phyloP scores from a whole-genome alignment of 2,113 vertebrate species.

The Polyodon spathula region DNA sequence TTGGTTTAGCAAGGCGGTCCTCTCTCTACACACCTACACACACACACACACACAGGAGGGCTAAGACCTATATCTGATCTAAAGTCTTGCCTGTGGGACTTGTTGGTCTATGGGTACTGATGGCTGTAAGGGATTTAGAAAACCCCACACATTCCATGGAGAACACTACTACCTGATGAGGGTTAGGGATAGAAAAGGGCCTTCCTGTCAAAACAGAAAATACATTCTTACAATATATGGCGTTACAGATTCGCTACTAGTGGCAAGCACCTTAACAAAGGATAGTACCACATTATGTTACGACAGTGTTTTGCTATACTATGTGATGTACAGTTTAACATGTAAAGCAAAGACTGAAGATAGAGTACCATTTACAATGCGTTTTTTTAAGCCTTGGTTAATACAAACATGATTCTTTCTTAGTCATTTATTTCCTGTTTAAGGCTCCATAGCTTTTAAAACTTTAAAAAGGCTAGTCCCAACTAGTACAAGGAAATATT shows the following conservation, averaged over 20 bases:
- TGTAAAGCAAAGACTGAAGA: too few relatives aligned
- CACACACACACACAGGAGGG: background rate
- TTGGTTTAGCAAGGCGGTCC: background rate
- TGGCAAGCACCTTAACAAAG: background rate
- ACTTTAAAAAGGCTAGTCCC: too few relatives aligned
- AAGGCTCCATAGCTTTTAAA: too few relatives aligned
- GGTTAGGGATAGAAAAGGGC: constrained; percentile 68
- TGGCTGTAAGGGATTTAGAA: constrained; percentile 67
- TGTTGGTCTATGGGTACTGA: constrained; percentile 65
- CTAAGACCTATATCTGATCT: constrained; percentile 21
- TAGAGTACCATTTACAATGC: too few relatives aligned
- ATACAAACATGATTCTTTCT: too few relatives aligned
- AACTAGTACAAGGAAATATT: too few relatives aligned
- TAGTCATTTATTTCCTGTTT: too few relatives aligned
- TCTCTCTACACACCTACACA: background rate
- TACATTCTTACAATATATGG: constrained; percentile 11
- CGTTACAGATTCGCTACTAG: background rate
- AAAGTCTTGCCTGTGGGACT: constrained; percentile 66
- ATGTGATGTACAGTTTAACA: too few relatives aligned
- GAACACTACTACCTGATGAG: constrained; percentile 72
- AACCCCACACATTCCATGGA: constrained; percentile 76
- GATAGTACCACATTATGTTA: too few relatives aligned
- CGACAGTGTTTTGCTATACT: too few relatives aligned
- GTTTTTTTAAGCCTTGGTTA: too few relatives aligned
- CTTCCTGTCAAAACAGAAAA: constrained; percentile 74